phyloP scores from a whole-genome alignment of 2,113 vertebrate genomes.

The Oryzias woworae region DNA sequence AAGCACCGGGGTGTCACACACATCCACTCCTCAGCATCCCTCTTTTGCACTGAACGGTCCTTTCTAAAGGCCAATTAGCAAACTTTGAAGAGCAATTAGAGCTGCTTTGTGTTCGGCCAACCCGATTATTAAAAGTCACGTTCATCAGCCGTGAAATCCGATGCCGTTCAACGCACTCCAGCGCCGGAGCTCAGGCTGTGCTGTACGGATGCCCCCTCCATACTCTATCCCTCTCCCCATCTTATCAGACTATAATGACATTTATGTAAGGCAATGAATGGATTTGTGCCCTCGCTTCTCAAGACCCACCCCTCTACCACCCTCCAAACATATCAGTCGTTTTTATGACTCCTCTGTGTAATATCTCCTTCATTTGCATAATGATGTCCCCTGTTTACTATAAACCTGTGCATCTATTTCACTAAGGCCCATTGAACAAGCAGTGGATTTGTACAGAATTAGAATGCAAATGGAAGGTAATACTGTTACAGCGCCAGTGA shows the following conservation, averaged over 20 bases:
- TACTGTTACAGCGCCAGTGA: constrained; percentile 44
- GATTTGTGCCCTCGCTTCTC: constrained; percentile 40
- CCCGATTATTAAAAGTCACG: constrained; percentile 64
- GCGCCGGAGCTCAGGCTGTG: constrained; percentile 33
- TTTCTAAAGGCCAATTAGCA: constrained; percentile 68
- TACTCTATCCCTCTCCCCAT: constrained; percentile 32
- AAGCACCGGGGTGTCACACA: no score
- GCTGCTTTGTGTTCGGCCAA: constrained; percentile 61
- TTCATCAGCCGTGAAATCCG: constrained; percentile 36
- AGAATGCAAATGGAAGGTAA: constrained; percentile 71
- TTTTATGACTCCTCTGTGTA: constrained; percentile 61
- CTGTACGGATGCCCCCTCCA: constrained; percentile 26
- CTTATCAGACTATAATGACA: constrained; percentile 67
- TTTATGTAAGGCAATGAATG: constrained; percentile 58
- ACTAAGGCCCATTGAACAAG: constrained; percentile 69
- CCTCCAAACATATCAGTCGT: constrained; percentile 35
- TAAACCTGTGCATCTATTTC: constrained; percentile 72
- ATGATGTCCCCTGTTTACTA: constrained; percentile 66
- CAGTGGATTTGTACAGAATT: constrained; percentile 67
- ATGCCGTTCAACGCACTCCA: constrained; percentile 25
- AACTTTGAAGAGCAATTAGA: constrained; percentile 66
- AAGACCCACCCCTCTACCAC: constrained; percentile 38
- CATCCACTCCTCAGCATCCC: constrained; percentile 17
- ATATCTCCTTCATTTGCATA: constrained; percentile 73
- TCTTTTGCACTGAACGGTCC: constrained; percentile 37